Base-by-base conservation (phyloP, 2,888 invertebrate genomes). In the Agrochola lota region DNA sequence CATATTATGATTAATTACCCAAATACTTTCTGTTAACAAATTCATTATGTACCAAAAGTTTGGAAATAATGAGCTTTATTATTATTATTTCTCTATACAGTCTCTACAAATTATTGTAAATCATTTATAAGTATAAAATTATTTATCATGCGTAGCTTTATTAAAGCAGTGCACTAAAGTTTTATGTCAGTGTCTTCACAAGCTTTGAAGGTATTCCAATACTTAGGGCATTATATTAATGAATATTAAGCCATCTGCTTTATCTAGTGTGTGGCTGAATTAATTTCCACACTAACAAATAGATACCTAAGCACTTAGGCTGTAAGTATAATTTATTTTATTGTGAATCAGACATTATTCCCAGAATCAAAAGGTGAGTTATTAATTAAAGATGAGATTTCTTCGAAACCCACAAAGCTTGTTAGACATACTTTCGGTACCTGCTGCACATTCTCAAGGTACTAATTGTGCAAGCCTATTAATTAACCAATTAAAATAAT, bases 401-500 rank as follows among this genome's bases (percentile, higher is more conserved):
- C 49, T 40, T 26, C 3, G 64, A 76, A 76, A 20, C 72, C 46
- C 46, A 66, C 64, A 78, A 64, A 68, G 30, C 26, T 72, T 55
- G 35, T 40, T 3, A 4, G 60, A 52, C 20, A 49, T 43, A 60
- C 40, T 57, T 35, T 57, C 30, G 20, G 15, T 55, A 66, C 40
- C 26, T 71, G 26, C n/a, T 20, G 43, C 43, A 73, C 30, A 72
- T 63, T 64, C 35, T 64, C 71, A 85, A 85, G 49, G 68, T 73
- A 73, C 11, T 7, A 17, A 73, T 80, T 84, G 52, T 71, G 71
- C 69, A 81, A 87, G 80, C 73, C 71, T 71, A 87, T 84, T 76
- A 85, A 88, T 84, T 83, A 64, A 78, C 35, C 67, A 76, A 80
- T 83, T 85, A 85, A 81, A 86, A 84, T 84, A 81, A 85, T 86